phyloP scores from a whole-genome alignment of 2,113 vertebrate species.

The Calidris pygmaea region DNA sequence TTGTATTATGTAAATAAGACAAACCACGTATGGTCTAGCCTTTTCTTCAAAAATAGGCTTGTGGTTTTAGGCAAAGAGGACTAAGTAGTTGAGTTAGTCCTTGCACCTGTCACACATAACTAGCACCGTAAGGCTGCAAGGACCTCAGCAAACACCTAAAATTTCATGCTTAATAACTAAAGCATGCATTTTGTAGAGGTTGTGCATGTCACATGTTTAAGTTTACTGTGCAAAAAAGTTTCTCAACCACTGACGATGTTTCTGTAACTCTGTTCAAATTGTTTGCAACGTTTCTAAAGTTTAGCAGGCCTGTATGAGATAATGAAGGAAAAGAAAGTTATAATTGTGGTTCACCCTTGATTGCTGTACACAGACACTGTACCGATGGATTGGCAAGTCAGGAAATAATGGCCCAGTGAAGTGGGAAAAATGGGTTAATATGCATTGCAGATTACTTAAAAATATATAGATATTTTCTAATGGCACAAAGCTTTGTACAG shows the following conservation, averaged over 20 bases:
- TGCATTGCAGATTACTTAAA: slow-evolving; percentile 34
- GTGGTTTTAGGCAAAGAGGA: slow-evolving; percentile 61
- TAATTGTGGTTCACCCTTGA: slow-evolving; percentile 10
- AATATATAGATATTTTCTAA: slow-evolving; percentile 12
- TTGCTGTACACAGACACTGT: background rate
- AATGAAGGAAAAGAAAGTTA: background rate
- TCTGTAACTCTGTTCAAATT: slow-evolving; percentile 11
- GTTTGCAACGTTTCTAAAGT: slow-evolving; percentile 41
- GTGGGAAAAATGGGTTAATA: background rate
- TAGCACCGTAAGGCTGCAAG: slow-evolving; percentile 78
- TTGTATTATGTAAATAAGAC: slow-evolving; percentile 37
- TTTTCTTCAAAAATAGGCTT: slow-evolving; percentile 33
- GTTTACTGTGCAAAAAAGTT: slow-evolving; percentile 46
- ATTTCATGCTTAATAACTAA: slow-evolving; percentile 70
- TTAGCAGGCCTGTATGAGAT: slow-evolving; percentile 35
- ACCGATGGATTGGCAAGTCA: slow-evolving; percentile 20
- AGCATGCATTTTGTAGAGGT: slow-evolving; percentile 67
- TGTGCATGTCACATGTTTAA: slow-evolving; percentile 35
- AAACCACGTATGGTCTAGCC: slow-evolving; percentile 7
- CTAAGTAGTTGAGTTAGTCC: slow-evolving; percentile 59
- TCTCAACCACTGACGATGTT: slow-evolving; percentile 2
- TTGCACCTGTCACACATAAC: slow-evolving; percentile 70
- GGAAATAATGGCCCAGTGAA: slow-evolving; percentile 19
- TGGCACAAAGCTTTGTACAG: slow-evolving; percentile 67
- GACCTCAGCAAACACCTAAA: slow-evolving; percentile 65